Base-by-base conservation (phyloP, 1,140 invertebrate genomes). In the Drosophila tristis region DNA sequence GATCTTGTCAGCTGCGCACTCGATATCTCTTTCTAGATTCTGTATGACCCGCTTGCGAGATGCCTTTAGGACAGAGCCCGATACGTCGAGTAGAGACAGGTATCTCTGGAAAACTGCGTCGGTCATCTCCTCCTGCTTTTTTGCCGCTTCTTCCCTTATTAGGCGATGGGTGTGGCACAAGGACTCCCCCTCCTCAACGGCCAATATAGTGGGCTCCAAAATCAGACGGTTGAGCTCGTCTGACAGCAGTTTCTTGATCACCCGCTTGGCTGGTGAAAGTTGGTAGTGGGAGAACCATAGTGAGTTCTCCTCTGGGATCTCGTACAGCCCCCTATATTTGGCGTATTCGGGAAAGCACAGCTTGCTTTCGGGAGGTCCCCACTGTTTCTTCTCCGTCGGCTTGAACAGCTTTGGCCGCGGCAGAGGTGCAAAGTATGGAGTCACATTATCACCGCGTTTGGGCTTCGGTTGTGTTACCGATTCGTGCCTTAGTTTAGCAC, bases 1-100 rank as follows among this genome's bases (percentile, higher is more conserved):
- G 6, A 74, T 35, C 25, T 50, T 51, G 1, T 64, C 13, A 0
- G 77, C 58, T 9, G 68, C 78, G 0, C n/a, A 11, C 2, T 72
- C 11, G 5, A 78, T 53, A 6, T 81, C 74, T 0, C n/a, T 20
- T 57, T 87, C 82, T 48, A 86, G 39, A n/a, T 71, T 50, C 0
- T 64, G 20, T 0, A 65, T 4, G 2, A 87, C 74, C 0, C 45
- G 29, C 4, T 57, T 20, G 0, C 47, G 48, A 1, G 70, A 48
- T 1, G 16, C 31, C 26, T 31, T 56, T 2, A 43, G 5, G 39
- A 59, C 15, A 2, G 5, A 6, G n/a, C 35, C 47, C 3, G 25
- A 4, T 6, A 55, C 13, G 49, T 66, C 49, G 9, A 75, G 1
- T 1, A 35, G 20, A 7, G 61, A n/a, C 6, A 74, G 13, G 44